Evolutionary conservation across 2,797 vertebrate genomes (phyloP).

Genomic region (Odontamblyopus lacepedii): DNA sequence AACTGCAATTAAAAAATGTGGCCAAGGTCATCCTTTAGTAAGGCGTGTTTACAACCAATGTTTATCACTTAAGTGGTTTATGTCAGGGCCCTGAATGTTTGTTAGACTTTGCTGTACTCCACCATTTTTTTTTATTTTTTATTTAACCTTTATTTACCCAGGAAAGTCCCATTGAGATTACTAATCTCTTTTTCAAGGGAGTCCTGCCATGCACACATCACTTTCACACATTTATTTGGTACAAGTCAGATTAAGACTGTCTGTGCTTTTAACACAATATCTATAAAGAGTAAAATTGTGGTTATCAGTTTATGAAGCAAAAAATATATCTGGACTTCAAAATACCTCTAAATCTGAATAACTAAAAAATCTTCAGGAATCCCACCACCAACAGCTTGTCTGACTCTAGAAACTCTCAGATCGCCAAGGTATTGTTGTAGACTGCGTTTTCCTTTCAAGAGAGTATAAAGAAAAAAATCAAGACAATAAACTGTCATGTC

Average conservation of each 20-base stretch:
- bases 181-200: too few relatives aligned
- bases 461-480: not conserved
- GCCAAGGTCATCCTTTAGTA: conserved; percentile 21
- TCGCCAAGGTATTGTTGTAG: conserved; percentile 62
- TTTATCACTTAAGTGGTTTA: conserved; percentile 38
- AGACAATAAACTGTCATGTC: not conserved
- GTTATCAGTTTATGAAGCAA: not conserved
- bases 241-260: conserved; percentile 10
- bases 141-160: too few relatives aligned
- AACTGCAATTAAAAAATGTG: conserved; percentile 44
- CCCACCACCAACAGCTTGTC: conserved; percentile 64
- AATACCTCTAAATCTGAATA: conserved; percentile 52
- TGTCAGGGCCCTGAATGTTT: not conserved
- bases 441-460: conserved; percentile 61
- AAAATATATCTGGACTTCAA: not conserved
- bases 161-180: too few relatives aligned
- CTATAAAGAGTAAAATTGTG: not conserved
- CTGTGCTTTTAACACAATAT: not conserved
- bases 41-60: conserved; percentile 29
- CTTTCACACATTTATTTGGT: conserved; percentile 1
- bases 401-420: conserved; percentile 69
- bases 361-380: conserved; percentile 66
- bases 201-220: too few relatives aligned
- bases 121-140: too few relatives aligned
- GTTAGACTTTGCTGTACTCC: not conserved